A percentile compares a stretch with the other conserved stretches of the same genome.
Conservation (phyloP, 2,797 vertebrate genomes). For the Danionella dracula region DNA sequence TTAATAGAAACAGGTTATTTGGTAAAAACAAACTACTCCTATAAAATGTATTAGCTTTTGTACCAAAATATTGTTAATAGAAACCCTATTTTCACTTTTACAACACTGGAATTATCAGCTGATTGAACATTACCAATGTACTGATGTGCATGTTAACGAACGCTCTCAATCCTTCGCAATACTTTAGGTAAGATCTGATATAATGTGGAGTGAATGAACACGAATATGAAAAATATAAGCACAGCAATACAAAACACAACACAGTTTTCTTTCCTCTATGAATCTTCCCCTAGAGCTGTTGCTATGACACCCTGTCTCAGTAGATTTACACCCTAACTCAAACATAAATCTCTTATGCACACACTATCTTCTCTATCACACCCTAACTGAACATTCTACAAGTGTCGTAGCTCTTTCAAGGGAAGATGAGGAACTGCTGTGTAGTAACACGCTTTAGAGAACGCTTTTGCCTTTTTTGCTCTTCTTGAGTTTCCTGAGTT, state of each 20-base stretch:
- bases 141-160: too few relatives aligned
- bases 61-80: too few relatives aligned
- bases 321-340: constrained; percentile 18
- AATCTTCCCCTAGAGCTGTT: constrained; percentile 37
- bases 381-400: constrained; percentile 29
- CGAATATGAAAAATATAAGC: background rate
- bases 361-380: constrained; percentile 36
- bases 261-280: constrained; percentile 26
- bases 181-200: too few relatives aligned
- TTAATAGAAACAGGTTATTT: too few relatives aligned
- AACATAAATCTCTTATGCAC: constrained; percentile 24
- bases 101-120: too few relatives aligned
- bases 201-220: constrained; percentile 16
- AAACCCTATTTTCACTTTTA: too few relatives aligned
- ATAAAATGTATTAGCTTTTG: too few relatives aligned
- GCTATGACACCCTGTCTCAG: constrained; percentile 20
- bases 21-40: too few relatives aligned
- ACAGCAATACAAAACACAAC: background rate
- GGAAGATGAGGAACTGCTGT: background rate
- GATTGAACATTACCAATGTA: too few relatives aligned
- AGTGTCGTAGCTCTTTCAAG: constrained; percentile 14
- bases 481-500: constrained; percentile 72
- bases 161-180: too few relatives aligned
- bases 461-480: constrained; percentile 38
- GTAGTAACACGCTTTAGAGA: constrained; percentile 8